These are phyloP conservation scores for Eublepharis macularius DNA, from an alignment of 2,113 vertebrate species.

Conservation along the genomic window DNA sequence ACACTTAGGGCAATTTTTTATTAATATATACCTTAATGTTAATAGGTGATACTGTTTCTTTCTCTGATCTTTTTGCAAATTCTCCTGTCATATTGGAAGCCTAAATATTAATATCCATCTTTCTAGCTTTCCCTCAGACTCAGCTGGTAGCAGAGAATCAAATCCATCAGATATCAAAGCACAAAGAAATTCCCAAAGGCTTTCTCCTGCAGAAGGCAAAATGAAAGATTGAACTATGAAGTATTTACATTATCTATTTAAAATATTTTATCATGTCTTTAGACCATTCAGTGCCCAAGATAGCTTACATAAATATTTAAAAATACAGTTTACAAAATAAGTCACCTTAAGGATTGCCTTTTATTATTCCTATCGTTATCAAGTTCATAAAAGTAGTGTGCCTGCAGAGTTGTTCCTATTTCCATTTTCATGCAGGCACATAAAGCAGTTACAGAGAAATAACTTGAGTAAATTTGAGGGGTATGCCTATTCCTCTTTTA, in stretches of 20 bases:
- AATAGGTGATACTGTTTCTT: rapidly evolving
- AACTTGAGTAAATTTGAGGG: no score
- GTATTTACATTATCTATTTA: not conserved
- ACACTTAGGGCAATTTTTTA: rapidly evolving
- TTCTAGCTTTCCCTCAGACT: not conserved
- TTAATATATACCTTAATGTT: not conserved
- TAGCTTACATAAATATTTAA: not conserved
- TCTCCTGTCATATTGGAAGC: not conserved
- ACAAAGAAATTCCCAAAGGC: not conserved
- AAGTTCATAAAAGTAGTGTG: no score
- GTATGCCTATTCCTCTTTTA: no score
- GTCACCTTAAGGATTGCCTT: no score
- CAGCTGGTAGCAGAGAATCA: not conserved
- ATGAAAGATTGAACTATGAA: not conserved
- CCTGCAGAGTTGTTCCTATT: no score
- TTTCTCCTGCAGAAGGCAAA: not conserved
- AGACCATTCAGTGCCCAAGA: not conserved
- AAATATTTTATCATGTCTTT: not conserved
- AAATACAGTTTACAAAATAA: no score
- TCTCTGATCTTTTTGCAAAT: not conserved
- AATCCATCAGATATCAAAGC: not conserved
- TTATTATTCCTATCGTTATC: no score
- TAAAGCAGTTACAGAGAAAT: no score
- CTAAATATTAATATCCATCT: not conserved
- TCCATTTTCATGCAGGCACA: no score